Evolutionary conservation across 2,113 vertebrate species (phyloP).

Genomic region (Gallinago paraguaiae): DNA sequence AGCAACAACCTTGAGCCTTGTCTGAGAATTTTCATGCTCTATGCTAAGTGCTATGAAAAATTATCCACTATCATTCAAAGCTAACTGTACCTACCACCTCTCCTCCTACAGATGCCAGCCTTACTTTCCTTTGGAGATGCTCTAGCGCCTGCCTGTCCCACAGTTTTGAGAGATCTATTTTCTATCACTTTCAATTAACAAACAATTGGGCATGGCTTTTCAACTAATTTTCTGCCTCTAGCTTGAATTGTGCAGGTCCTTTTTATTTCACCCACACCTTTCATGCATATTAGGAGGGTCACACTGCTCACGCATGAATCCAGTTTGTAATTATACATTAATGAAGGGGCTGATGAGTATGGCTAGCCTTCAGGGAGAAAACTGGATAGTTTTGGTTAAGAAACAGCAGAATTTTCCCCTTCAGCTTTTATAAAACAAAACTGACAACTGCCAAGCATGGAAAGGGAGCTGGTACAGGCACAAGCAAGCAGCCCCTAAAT

Average conservation of each 20-base stretch:
- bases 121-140: neutral
- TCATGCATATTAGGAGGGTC: neutral
- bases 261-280: neutral
- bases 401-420: neutral
- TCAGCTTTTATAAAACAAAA: neutral
- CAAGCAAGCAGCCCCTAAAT: neutral
- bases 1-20: neutral
- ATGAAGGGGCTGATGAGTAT: neutral
- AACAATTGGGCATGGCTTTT: neutral
- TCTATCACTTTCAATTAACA: constrained; percentile 20
- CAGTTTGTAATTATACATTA: neutral
- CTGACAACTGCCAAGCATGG: neutral
- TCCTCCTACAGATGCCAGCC: neutral
- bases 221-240: neutral
- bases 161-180: neutral
- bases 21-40: neutral
- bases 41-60: neutral
- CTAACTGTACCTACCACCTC: neutral
- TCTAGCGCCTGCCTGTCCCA: neutral
- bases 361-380: neutral
- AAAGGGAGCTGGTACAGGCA: neutral
- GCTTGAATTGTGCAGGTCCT: neutral
- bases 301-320: neutral
- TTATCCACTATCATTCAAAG: neutral
- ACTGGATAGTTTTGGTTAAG: neutral